phyloP scores from a whole-genome alignment of 1,140 invertebrate genomes.

The Leptestheria dahalacensis region DNA sequence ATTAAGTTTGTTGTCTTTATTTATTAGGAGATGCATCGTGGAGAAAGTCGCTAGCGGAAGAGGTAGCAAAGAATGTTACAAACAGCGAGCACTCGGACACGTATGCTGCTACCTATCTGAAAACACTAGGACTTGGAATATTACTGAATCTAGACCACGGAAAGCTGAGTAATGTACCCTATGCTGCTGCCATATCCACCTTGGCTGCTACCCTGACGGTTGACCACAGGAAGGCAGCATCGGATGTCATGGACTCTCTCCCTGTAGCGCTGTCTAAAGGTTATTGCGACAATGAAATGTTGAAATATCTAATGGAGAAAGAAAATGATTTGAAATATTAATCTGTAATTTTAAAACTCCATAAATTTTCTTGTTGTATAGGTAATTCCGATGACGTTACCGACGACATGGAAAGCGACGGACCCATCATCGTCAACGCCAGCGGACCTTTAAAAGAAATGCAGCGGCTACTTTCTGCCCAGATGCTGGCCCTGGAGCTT shows the following conservation, averaged over 20 bases:
- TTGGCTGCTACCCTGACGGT: background rate
- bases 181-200: background rate
- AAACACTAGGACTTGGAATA: background rate
- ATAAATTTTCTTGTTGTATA: too few relatives aligned
- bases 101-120: background rate
- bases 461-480: constrained; percentile 37
- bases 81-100: background rate
- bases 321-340: too few relatives aligned
- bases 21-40: too few relatives aligned
- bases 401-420: constrained; percentile 3
- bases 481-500: constrained; percentile 48
- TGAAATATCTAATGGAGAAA: background rate
- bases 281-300: background rate
- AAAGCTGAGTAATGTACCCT: background rate
- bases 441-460: constrained; percentile 16
- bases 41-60: background rate
- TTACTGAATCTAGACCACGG: constrained; percentile 1
- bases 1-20: too few relatives aligned
- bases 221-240: constrained; percentile 5
- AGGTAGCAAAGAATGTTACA: background rate
- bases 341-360: too few relatives aligned
- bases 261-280: background rate
- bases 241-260: background rate
- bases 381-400: too few relatives aligned
- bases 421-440: background rate